Evolutionary conservation across 2,113 vertebrate species (phyloP).

Genomic region (Hemicordylus capensis): DNA sequence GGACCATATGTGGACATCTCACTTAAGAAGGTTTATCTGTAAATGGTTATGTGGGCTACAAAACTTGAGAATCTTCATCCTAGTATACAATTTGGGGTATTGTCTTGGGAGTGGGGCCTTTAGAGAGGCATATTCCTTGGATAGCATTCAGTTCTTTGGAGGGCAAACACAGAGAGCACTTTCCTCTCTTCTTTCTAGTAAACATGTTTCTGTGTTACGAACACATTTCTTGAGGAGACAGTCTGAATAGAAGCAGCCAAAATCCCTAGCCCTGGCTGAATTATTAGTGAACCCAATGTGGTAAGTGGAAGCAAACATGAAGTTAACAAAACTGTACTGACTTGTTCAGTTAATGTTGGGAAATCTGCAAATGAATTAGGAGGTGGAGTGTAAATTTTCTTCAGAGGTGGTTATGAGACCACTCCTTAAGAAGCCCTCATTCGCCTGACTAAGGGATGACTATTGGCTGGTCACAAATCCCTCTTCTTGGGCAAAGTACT

Average conservation of each 20-base stretch:
- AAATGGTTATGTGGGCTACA: neutral
- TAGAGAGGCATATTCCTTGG: neutral
- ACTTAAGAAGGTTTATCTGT: neutral
- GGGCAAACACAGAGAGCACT: neutral
- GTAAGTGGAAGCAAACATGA: neutral
- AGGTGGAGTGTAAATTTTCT: neutral
- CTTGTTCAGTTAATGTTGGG: neutral
- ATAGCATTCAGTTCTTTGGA: neutral
- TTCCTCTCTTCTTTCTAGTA: no score
- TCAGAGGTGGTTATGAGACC: no score
- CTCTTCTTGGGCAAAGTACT: no score
- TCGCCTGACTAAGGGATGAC: no score
- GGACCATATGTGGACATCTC: no score
- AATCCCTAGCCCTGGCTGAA: neutral
- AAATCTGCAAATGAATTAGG: neutral
- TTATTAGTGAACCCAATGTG: rapidly evolving
- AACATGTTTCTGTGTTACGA: neutral
- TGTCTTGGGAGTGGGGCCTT: no score
- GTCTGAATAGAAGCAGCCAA: neutral
- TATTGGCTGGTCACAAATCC: no score
- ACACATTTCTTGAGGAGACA: neutral
- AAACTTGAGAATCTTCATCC: neutral
- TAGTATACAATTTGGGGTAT: neutral
- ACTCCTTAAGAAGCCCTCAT: no score
- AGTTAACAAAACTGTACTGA: neutral